These are phyloP conservation scores for Caiman crocodilus DNA, from an alignment of 2,797 vertebrate genomes.

Conservation along the genomic window DNA sequence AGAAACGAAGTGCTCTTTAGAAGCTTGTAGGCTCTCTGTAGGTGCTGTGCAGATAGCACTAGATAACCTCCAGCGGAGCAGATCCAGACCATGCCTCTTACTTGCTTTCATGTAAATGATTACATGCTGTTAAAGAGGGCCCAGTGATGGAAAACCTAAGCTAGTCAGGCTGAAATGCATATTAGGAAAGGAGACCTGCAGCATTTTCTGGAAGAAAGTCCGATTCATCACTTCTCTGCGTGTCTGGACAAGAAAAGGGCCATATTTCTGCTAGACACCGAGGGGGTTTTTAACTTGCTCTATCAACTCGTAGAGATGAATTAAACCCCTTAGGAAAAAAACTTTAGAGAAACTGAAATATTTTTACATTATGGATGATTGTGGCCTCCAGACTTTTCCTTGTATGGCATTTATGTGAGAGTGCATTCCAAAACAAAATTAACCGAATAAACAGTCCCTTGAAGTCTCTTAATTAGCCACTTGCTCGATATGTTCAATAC, in stretches of 20 bases:
- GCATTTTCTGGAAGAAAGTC: constrained; percentile 62
- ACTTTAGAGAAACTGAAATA: constrained; percentile 73
- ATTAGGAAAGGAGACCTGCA: constrained; percentile 52
- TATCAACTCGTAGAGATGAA: constrained; percentile 72
- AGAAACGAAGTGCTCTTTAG: neutral
- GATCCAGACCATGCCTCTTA: neutral
- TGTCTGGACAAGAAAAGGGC: constrained; percentile 66
- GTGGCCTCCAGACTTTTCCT: constrained; percentile 75
- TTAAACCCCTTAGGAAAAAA: constrained; percentile 66
- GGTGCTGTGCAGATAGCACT: neutral
- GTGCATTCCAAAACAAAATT: constrained; percentile 75
- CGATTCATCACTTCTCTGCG: constrained; percentile 73
- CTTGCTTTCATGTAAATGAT: constrained; percentile 14
- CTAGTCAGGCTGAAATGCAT: constrained; percentile 42
- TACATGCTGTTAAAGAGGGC: neutral
- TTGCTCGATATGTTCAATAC: constrained; percentile 72
- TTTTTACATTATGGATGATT: constrained; percentile 71
- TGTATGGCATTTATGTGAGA: constrained; percentile 71
- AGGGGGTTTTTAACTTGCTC: constrained; percentile 62
- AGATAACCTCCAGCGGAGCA: constrained; percentile 15
- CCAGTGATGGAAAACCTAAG: constrained; percentile 19
- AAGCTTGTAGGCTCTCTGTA: neutral
- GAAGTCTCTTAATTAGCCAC: constrained; percentile 77
- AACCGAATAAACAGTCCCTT: constrained; percentile 71
- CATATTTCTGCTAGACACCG: constrained; percentile 67